Evolutionary conservation across 2,113 vertebrate species (phyloP).

Genomic region (Prionailurus viverrinus): DNA sequence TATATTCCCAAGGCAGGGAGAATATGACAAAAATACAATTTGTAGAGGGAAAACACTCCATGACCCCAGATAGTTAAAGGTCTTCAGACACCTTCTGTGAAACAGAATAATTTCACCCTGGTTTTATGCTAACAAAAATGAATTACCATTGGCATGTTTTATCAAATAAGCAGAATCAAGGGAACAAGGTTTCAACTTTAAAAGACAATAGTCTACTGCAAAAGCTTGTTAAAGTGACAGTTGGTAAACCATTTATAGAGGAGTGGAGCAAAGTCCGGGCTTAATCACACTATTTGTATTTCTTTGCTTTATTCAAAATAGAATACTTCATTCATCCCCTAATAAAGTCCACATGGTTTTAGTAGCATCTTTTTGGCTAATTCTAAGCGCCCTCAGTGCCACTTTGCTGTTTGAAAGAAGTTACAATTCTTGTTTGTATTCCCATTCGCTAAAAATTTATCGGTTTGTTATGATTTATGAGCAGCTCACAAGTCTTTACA

Average conservation of each 20-base stretch:
- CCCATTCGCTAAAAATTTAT: conserved; percentile 56
- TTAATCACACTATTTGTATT: neutral
- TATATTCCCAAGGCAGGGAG: conserved; percentile 63
- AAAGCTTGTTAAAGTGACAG: neutral
- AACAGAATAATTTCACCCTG: conserved; percentile 66
- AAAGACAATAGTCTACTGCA: neutral
- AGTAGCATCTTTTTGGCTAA: neutral
- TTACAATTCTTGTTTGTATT: conserved; percentile 35
- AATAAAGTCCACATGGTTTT: conserved; percentile 28
- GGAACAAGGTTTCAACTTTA: neutral
- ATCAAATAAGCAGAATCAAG: conserved; percentile 66
- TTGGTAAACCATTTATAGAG: neutral
- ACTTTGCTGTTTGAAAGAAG: conserved; percentile 42
- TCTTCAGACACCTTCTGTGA: conserved; percentile 73
- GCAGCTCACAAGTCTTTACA: conserved; percentile 59
- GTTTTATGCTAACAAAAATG: conserved; percentile 73
- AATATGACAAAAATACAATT: conserved; percentile 79
- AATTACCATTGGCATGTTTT: conserved; percentile 66
- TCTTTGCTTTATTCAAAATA: conserved; percentile 32
- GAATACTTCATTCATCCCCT: neutral
- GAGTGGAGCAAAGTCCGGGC: neutral
- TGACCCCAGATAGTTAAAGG: conserved; percentile 79
- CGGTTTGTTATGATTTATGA: conserved; percentile 58
- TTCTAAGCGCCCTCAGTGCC: neutral
- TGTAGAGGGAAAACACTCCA: conserved; percentile 65